phyloP scores from a whole-genome alignment of 2,113 vertebrate species.

The Ctenodactylus gundi region DNA sequence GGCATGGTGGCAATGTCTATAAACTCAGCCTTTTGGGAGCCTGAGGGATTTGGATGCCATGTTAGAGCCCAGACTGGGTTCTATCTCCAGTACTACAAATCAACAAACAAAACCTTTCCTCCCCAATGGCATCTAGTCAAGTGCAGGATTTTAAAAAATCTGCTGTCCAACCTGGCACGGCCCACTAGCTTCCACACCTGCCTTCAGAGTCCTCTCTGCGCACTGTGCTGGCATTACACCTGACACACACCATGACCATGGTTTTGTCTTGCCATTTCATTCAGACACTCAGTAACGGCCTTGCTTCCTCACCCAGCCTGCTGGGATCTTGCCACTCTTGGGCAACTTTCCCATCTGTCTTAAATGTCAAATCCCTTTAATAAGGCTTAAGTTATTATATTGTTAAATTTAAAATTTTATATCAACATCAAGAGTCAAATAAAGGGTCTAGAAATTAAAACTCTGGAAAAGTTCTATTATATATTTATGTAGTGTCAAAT shows the following conservation, averaged over 20 bases:
- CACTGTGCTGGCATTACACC: rapidly evolving
- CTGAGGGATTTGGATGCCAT: no score
- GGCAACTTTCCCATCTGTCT: background rate
- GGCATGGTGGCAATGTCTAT: no score
- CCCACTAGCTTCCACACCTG: rapidly evolving
- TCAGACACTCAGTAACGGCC: background rate
- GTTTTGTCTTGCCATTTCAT: background rate
- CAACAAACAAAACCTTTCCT: no score
- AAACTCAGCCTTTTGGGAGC: no score
- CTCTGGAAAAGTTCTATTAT: background rate
- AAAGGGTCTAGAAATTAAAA: background rate
- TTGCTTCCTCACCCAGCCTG: background rate
- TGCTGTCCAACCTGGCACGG: background rate
- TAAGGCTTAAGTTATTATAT: background rate
- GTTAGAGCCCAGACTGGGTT: no score
- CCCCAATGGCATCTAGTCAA: background rate
- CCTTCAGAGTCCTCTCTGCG: no score
- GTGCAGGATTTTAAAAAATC: background rate
- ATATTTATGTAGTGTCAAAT: slow-evolving; percentile 15
- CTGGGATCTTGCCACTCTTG: background rate
- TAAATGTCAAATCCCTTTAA: background rate
- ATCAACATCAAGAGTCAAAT: background rate
- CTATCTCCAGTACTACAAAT: no score
- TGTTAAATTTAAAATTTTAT: background rate
- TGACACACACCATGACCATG: background rate